phyloP scores from a whole-genome alignment of 2,888 invertebrate genomes.

The Eilema sororculum region DNA sequence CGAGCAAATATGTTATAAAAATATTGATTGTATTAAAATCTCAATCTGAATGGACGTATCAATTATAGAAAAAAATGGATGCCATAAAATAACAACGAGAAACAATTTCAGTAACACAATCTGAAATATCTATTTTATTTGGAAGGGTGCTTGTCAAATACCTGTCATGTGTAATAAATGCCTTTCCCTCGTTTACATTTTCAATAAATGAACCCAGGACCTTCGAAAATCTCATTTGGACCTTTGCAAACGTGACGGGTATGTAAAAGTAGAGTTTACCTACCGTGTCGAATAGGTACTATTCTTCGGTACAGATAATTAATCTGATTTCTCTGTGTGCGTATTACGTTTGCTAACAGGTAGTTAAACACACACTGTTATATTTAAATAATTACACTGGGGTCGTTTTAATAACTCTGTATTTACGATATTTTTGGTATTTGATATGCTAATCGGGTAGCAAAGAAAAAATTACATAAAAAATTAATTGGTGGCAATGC shows the following conservation, averaged over 20 bases:
- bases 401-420: slow-evolving; percentile 3
- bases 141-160: slow-evolving; percentile 55
- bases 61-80: slow-evolving; percentile 20
- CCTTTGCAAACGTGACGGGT: slow-evolving; percentile 58
- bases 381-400: not conserved
- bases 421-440: slow-evolving; percentile 32
- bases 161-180: slow-evolving; percentile 60
- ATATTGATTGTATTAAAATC: not conserved
- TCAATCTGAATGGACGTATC: slow-evolving; percentile 29
- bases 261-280: slow-evolving; percentile 46
- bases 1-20: too few relatives aligned
- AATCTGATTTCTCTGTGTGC: slow-evolving; percentile 22
- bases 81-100: slow-evolving; percentile 26
- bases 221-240: slow-evolving; percentile 59
- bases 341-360: not conserved
- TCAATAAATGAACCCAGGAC: slow-evolving; percentile 61
- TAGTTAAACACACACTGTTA: not conserved
- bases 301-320: slow-evolving; percentile 42
- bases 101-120: slow-evolving; percentile 45
- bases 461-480: slow-evolving; percentile 19
- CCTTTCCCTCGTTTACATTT: slow-evolving; percentile 60
- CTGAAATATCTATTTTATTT: slow-evolving; percentile 55
- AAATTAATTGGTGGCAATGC: not conserved
- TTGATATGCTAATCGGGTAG: slow-evolving; percentile 40
- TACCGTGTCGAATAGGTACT: slow-evolving; percentile 36